These are phyloP conservation scores for Calvadosia cruxmelitensis DNA, from an alignment of 30 jellyfish, hydroid and myxozoan genomes.

Conservation along the genomic window DNA sequence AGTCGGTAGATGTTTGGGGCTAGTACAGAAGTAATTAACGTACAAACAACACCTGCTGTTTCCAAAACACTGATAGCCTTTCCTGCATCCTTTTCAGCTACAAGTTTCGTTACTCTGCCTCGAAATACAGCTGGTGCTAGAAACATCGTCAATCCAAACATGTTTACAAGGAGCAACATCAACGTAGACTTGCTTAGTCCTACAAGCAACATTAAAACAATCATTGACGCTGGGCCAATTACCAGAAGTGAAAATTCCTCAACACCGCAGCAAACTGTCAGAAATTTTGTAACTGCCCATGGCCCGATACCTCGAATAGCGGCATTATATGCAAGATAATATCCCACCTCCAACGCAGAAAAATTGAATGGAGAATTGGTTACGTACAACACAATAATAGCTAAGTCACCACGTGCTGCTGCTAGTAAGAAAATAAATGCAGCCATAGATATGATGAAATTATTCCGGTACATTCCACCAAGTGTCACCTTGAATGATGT, in stretches of 20 bases:
- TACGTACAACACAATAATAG: conserved; percentile 44
- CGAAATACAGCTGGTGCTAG: conserved; percentile 58
- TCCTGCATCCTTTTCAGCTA: conserved; percentile 51
- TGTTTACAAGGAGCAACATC: conserved; percentile 40
- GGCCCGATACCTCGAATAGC: conserved; percentile 71
- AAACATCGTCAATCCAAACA: conserved; percentile 52
- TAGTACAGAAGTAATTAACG: conserved; percentile 34
- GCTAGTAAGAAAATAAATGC: conserved; percentile 47
- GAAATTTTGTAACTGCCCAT: conserved; percentile 39
- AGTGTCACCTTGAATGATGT: conserved; percentile 19
- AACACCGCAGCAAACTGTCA: conserved; percentile 23
- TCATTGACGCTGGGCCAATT: conserved; percentile 46
- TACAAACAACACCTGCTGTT: conserved; percentile 52
- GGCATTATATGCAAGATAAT: conserved; percentile 45
- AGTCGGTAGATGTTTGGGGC: conserved; percentile 38
- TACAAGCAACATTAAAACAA: conserved; percentile 30
- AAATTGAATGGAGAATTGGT: conserved; percentile 59
- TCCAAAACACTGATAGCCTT: conserved; percentile 58
- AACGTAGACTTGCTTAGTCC: conserved; percentile 40
- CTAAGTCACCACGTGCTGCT: conserved; percentile 58
- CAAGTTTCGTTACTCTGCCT: conserved; percentile 52
- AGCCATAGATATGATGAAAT: conserved; percentile 23
- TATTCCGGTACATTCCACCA: conserved; percentile 9
- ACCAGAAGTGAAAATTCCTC: conserved; percentile 35
- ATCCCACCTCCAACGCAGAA: conserved; percentile 66